Base-by-base conservation (phyloP, 2,113 vertebrate species). In the Numenius arquata region DNA sequence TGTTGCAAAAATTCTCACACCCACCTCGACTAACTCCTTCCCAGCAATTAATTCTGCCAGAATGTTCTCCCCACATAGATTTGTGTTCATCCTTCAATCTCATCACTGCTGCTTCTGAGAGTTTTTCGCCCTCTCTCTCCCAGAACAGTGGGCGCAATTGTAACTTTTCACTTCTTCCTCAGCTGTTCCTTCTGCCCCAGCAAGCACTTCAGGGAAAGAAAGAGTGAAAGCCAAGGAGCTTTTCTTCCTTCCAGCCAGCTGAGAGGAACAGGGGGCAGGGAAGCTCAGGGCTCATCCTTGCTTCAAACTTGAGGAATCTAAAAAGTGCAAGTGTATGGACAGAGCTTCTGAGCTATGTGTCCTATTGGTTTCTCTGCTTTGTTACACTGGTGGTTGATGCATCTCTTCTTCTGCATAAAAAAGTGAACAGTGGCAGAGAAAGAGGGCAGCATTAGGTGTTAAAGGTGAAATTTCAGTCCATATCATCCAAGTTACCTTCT, bases 21-120 rank as follows among this genome's bases (percentile, higher is more conserved):
- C 96, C 95, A 97, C 96, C 74, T 94, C 94, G 88, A 85, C 92
- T 68, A 85, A 93, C 96, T 97, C 85, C 88, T 95, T 97, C 93
- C 95, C 40, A 4, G 96, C 81, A 96, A 96, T 97, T 96, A 97
- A 89, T 96, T 96, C 95, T 97, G 94, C 96, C 95, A 97, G 87
- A 97, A 97, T 91, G 87, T 96, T 96, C 95, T 96, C 94, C 74
- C 61, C 74, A 88, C 89, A 89, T 74, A 96, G 71, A 85, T 96
- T 76, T 93, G 50, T 91, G 85, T 88, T 96, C 95, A 96, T 94
- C 96, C 67, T 95, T 96, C 96, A 96, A 83, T 91, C 93, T 94
- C 73, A 70, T 15, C 62, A 38, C 71, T 94, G 70, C 77, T 79
- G 66, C 71, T 88, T 75, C 48, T 87, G 47, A 47, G 80, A 81